Conservation (phyloP, 2,113 vertebrate species). For the Euleptes europaea region DNA sequence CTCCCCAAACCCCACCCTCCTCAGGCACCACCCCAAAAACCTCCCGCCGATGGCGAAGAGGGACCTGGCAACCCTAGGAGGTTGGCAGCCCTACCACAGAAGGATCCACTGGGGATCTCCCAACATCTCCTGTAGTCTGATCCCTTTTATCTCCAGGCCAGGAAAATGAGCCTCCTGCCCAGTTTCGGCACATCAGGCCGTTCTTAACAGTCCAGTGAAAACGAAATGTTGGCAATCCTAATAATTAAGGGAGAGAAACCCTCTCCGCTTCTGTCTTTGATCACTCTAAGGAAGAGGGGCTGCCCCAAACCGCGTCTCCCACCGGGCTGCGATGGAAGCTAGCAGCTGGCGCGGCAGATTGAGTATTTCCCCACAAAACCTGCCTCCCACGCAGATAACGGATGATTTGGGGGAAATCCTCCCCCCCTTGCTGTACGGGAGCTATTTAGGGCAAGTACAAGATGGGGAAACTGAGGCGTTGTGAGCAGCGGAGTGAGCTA, state of each 20-base stretch:
- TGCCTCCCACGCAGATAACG: not conserved
- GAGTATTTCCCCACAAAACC: not conserved
- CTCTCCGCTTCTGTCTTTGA: not conserved
- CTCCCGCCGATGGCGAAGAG: no score
- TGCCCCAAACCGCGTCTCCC: no score
- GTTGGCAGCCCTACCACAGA: no score
- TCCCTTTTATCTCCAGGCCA: not conserved
- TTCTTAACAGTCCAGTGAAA: not conserved
- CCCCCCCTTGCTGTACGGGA: not conserved
- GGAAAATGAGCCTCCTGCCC: not conserved
- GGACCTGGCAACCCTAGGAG: no score
- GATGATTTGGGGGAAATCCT: not conserved
- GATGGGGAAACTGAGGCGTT: not conserved
- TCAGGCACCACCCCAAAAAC: no score
- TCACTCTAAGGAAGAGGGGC: not conserved
- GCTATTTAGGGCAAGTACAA: not conserved
- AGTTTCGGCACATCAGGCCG: not conserved
- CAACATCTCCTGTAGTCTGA: no score
- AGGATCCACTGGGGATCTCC: no score
- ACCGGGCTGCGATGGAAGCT: not conserved
- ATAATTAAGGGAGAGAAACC: not conserved
- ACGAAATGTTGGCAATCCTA: not conserved
- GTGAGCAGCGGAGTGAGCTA: not conserved
- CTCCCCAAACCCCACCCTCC: no score
- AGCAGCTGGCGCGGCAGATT: not conserved